Conservation (phyloP, 2,797 vertebrate genomes). For the Lutjanus argentimaculatus region DNA sequence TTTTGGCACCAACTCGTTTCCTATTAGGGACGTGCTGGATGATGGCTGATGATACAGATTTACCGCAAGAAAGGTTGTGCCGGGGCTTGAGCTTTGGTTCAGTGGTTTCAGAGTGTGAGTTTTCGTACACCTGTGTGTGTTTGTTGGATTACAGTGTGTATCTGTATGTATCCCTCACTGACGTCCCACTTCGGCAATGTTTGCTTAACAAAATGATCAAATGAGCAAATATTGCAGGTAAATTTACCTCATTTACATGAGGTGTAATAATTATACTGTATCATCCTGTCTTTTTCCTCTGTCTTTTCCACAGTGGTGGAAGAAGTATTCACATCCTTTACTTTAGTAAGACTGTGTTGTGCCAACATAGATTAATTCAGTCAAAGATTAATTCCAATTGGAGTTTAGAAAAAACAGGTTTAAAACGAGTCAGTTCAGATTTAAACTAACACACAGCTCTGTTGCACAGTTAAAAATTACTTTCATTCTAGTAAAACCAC, state of each 20-base stretch:
- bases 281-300: constrained; percentile 1
- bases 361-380: no score
- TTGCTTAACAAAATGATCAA: constrained; percentile 55
- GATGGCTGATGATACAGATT: constrained; percentile 67
- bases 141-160: constrained; percentile 43
- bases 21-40: constrained; percentile 61
- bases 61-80: constrained; percentile 52
- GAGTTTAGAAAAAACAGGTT: no score
- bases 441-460: no score
- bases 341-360: no score
- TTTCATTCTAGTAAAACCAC: no score
- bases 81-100: constrained; percentile 40
- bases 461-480: no score
- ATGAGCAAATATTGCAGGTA: constrained; percentile 51
- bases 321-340: no score
- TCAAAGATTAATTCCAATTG: no score
- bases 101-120: constrained; percentile 20
- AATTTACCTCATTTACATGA: constrained; percentile 7
- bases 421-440: no score
- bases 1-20: constrained; percentile 71
- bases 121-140: constrained; percentile 15
- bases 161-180: constrained; percentile 6
- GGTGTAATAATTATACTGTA: constrained; percentile 42
- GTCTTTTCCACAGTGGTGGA: not conserved
- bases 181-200: constrained; percentile 35